A percentile compares a stretch with the other conserved stretches of the same genome.
phyloP scores from a whole-genome alignment of 2,113 vertebrate species.

The Syngnathus typhle region DNA sequence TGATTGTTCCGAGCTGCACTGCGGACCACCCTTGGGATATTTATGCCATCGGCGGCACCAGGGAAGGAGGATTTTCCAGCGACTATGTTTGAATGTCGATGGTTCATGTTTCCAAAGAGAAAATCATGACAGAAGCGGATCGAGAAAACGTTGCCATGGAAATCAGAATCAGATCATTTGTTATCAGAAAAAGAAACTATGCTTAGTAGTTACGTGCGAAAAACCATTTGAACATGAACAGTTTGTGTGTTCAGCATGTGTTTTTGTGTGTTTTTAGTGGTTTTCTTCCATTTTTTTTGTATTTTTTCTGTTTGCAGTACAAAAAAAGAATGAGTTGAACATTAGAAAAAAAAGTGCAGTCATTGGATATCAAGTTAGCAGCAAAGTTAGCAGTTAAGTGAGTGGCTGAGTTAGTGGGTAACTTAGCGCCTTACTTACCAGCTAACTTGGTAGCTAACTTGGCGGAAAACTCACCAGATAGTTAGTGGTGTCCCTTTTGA shows the following conservation, averaged over 20 bases:
- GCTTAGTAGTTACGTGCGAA: slow-evolving; percentile 14
- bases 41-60: neutral
- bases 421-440: neutral
- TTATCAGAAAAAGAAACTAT: neutral
- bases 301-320: neutral
- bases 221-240: slow-evolving; percentile 15
- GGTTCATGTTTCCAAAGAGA: neutral
- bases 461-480: neutral
- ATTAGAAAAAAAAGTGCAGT: slow-evolving; percentile 6
- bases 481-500: neutral
- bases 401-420: neutral
- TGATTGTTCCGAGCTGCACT: slow-evolving; percentile 57
- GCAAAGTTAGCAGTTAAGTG: neutral
- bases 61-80: neutral
- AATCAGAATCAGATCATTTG: neutral
- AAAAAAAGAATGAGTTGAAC: neutral
- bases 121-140: neutral
- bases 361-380: neutral
- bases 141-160: neutral
- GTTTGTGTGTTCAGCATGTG: neutral
- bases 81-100: neutral
- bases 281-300: neutral
- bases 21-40: slow-evolving; percentile 16
- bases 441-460: neutral
- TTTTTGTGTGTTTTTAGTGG: neutral